Percentiles rank a stretch among this genome's conserved stretches.
Conservation (phyloP, 2,888 invertebrate genomes). For the Panopea generosa region DNA sequence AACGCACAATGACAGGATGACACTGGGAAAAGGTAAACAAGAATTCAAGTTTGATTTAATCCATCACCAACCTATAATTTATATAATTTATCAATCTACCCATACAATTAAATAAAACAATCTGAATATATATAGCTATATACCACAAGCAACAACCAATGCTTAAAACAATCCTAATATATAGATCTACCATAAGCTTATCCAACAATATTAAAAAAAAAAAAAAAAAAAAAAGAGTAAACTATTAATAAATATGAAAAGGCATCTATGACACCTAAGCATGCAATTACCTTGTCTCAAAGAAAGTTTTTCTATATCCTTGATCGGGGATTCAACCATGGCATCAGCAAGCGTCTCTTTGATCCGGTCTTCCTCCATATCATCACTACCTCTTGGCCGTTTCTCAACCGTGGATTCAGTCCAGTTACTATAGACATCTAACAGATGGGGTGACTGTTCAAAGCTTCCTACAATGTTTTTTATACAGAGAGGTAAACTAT, state of each 20-base stretch:
- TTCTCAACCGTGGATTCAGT: conserved; percentile 80
- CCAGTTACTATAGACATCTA: conserved; percentile 88
- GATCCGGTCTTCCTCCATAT: conserved; percentile 90
- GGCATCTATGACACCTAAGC: background rate
- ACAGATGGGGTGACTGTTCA: conserved; percentile 94
- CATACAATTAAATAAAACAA: too few species aligned
- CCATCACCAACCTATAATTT: background rate
- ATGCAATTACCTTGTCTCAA: conserved; percentile 67
- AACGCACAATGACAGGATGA: too few species aligned
- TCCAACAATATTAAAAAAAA: background rate
- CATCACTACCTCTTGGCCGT: conserved; percentile 78
- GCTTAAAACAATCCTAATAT: background rate
- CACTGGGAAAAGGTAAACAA: too few species aligned
- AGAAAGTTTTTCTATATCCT: conserved; percentile 75
- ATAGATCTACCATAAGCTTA: conserved; percentile 4
- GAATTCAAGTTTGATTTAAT: too few species aligned
- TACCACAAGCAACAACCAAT: background rate
- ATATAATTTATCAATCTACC: background rate
- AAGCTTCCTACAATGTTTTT: conserved; percentile 92
- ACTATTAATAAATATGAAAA: background rate
- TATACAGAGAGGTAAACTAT: too few species aligned
- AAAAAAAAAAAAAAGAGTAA: background rate
- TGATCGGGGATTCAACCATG: conserved; percentile 93
- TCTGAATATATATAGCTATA: background rate
- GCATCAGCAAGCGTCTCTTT: conserved; percentile 97